A percentile compares a stretch with the other conserved stretches of the same genome.
Evolutionary conservation across 2,113 vertebrate genomes (phyloP).

Genomic region (Vimba vimba): DNA sequence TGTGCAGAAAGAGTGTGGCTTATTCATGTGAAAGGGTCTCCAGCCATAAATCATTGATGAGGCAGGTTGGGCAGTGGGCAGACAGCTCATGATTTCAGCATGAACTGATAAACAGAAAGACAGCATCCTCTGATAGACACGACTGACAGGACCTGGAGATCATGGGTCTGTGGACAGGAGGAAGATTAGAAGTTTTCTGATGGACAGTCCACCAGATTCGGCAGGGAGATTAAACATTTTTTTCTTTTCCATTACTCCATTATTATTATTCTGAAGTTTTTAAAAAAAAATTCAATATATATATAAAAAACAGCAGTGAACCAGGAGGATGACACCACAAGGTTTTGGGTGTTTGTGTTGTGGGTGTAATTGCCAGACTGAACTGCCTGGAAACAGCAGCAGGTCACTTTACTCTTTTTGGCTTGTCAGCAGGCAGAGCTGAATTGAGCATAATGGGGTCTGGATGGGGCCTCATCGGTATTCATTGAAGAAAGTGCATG

Average conservation of each 20-base stretch:
- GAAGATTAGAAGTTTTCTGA: not conserved
- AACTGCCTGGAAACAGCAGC: not conserved
- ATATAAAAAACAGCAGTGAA: not conserved
- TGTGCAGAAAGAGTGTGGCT: constrained; percentile 15
- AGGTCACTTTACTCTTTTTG: constrained; percentile 40
- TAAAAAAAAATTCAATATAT: too few relatives aligned
- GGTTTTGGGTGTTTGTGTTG: constrained; percentile 11
- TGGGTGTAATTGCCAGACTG: constrained; percentile 34
- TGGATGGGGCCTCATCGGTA: constrained; percentile 36
- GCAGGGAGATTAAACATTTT: not conserved
- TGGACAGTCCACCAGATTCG: not conserved
- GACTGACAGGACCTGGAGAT: not conserved
- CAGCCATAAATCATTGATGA: constrained; percentile 46
- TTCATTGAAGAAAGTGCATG: constrained; percentile 24
- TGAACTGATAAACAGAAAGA: constrained; percentile 5
- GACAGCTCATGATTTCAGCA: not conserved
- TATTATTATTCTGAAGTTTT: not conserved
- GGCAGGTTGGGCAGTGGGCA: constrained; percentile 3
- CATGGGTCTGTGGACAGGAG: not conserved
- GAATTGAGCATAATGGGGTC: constrained; percentile 32
- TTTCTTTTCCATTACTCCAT: not conserved
- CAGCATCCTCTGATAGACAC: constrained; percentile 9
- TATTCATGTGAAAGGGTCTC: constrained; percentile 43
- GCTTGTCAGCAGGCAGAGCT: not conserved
- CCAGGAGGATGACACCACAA: not conserved